Base-by-base conservation (phyloP, 2,888 invertebrate genomes). In the Anagyrus pseudococci region DNA sequence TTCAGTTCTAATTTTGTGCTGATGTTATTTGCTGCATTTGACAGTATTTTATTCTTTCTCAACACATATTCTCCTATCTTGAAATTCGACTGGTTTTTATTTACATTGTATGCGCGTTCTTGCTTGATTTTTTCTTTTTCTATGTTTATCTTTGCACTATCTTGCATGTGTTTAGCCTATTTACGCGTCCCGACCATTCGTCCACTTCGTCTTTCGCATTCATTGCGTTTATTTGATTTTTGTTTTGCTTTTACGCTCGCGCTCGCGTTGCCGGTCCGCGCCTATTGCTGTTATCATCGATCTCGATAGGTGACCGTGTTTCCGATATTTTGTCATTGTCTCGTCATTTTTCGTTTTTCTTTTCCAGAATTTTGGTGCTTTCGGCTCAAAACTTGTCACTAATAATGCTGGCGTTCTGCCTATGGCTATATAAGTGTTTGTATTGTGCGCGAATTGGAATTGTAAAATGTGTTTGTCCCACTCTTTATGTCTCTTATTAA, bases 331-430 rank as follows among this genome's bases (percentile, higher is more conserved):
- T 15, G 15, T 15, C 4, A 8, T 4, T 17, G n/a, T 13, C 41
- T 41, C 41, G 41, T 15, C 4, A 13, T 41, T 13, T 41, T 17
- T 15, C 4, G 10, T 29, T 29, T 17, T n/a, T 41, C 41, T 19
- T 29, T 33, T 49, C 46, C 47, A 48, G 0, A 29, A 20, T 25
- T 52, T 26, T 1, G 56, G 48, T 15, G 60, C 57, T 15, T 22
- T 17, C 1, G 54, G 37, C 8, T 61, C 53, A 13, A 59, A 4
- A 4, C 63, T 59, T 13, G 62, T 48, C 8, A 65, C 63, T 3
- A 61, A n/a, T 20, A 55, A 64, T 0, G 58, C 64, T 0, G 62
- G 60, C 10, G 52, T 52, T n/a, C n/a, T 23, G 1, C 33, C 37
- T 1, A 46, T 47, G 1, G 33, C 3, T 1, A 10, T 4, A 23